Evolutionary conservation across 2,797 vertebrate genomes (phyloP), one percentile per base, ranked within the genome.

Genomic region (Sebastes aleutianus): DNA sequence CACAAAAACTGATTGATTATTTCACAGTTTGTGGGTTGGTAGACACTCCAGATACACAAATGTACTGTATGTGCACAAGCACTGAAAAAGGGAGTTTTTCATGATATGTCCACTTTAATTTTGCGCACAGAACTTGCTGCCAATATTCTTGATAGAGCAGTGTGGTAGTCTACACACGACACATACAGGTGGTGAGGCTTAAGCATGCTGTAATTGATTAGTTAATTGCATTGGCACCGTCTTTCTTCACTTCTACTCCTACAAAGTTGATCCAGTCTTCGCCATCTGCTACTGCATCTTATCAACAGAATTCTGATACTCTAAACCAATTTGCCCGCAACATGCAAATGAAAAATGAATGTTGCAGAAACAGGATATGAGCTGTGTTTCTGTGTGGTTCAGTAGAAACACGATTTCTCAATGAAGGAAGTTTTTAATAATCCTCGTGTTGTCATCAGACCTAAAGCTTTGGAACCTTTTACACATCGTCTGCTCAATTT

Each of bases 301-400:
- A 67, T 20, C 5, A 26, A 53, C 57, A 39, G 26, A 77, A 27
- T 34, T n/a, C n/a, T 31, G 6, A 29, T 14, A 2, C 47, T 66
- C 11, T 6, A 29, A 80, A 79, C 24, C n/a, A 10, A 10, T 78
- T 75, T 39, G 34, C 18, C 1, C 1, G 0, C 14, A 54, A 67
- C 27, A 63, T 83, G 62, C 31, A 77, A 70, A 79, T 24, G 9
- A 76, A 62, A 75, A 70, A 79, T 22, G 8, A 76, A 58, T 13
- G 54, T 34, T 22, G 31, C 10, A 3, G 65, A 67, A 82, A 87
- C 76, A 88, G 78, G 86, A 88, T 85, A 76, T 62, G 22, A 71
- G 74, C 6, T 12, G 16, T 6, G 64, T 73, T 77, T 75, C 36
- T 3, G 7, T 24, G 13, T 43, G 27, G 14, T 14, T 36, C 7